These are phyloP conservation scores for Orchestia grillus DNA, from an alignment of 1,140 invertebrate species.

Conservation along the genomic window DNA sequence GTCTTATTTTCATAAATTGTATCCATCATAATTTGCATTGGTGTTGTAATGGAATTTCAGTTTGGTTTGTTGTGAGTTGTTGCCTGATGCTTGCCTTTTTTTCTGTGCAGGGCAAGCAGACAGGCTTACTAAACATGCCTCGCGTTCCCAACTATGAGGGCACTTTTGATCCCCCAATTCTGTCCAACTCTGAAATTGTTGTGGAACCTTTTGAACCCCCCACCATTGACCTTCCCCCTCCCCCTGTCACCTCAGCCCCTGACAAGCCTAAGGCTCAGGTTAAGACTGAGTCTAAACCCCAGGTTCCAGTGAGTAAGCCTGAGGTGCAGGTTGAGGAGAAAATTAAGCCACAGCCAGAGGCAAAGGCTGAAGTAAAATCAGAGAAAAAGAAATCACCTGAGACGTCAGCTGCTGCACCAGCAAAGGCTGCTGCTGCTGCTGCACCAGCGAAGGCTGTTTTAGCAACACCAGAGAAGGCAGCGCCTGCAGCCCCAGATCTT, in stretches of 20 bases:
- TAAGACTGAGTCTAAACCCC: slow-evolving; percentile 44
- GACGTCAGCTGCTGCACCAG: neutral
- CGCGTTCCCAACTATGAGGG: neutral
- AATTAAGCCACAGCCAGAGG: slow-evolving; percentile 49
- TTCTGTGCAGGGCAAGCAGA: slow-evolving; percentile 32
- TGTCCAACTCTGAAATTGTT: slow-evolving; percentile 29
- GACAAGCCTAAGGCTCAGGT: neutral
- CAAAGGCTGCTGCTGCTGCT: neutral
- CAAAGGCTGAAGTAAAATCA: slow-evolving; percentile 28
- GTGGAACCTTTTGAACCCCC: slow-evolving; percentile 4
- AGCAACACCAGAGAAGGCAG: neutral
- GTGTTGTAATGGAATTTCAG: neutral
- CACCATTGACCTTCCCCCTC: slow-evolving; percentile 14
- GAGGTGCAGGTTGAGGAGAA: slow-evolving; percentile 1
- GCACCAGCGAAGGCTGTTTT: neutral
- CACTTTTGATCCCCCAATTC: slow-evolving; percentile 28
- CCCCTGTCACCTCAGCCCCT: neutral
- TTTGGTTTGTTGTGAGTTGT: neutral
- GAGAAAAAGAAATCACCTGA: neutral
- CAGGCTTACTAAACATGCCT: neutral
- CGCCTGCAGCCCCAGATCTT: slow-evolving; percentile 22
- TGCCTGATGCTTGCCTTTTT: neutral
- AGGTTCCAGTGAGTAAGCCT: slow-evolving; percentile 35
- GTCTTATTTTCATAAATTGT: neutral
- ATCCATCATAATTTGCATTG: neutral